Conservation (phyloP, 2,113 vertebrate species). For the Crotophaga sulcirostris region DNA sequence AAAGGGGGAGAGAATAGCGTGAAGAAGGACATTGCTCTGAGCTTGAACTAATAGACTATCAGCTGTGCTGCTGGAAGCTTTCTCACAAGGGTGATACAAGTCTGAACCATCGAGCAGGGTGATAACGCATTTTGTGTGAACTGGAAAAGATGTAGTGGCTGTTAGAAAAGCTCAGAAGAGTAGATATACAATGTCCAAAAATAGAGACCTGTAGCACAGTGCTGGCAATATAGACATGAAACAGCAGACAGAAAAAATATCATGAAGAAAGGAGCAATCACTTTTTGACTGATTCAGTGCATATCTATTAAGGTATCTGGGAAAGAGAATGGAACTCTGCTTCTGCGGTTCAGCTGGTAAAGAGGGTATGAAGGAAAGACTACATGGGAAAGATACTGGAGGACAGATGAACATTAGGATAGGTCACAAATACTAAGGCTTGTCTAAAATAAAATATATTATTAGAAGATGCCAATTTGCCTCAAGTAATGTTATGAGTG, state of each 20-base stretch:
- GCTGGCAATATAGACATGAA: not conserved
- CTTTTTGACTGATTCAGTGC: not conserved
- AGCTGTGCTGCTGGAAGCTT: not conserved
- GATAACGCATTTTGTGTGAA: not conserved
- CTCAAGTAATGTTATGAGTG: not conserved
- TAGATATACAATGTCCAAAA: not conserved
- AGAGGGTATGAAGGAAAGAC: not conserved
- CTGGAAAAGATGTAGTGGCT: not conserved
- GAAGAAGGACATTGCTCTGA: not conserved
- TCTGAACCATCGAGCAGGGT: not conserved
- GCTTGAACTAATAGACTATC: not conserved
- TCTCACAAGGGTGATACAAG: not conserved
- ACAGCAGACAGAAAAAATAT: not conserved
- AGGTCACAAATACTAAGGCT: not conserved
- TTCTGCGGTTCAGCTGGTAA: not conserved
- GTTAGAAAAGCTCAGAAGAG: not conserved
- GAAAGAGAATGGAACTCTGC: not conserved
- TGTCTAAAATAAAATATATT: not conserved
- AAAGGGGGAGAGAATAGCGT: fast-evolving
- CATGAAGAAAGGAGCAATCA: not conserved
- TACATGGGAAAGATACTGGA: not conserved
- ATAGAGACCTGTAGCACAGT: not conserved
- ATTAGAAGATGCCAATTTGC: not conserved
- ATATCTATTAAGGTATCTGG: not conserved
- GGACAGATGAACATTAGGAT: not conserved